Percentiles rank a stretch among this genome's conserved stretches.
Conservation (phyloP, 2,888 invertebrate genomes). For the Synergus japonicus region DNA sequence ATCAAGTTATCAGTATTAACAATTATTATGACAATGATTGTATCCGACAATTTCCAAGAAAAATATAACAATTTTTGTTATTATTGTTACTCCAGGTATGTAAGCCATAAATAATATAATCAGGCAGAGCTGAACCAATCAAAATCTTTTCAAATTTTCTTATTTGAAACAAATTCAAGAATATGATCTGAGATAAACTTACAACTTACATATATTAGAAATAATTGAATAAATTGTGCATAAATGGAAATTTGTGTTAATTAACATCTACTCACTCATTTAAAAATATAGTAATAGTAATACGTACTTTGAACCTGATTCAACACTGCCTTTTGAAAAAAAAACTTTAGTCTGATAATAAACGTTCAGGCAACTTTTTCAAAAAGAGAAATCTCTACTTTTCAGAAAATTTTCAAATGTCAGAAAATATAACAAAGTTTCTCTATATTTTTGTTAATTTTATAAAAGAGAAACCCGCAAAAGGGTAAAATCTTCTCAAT, state of each 20-base stretch:
- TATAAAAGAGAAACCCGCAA: no score
- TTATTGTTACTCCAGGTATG: conserved; percentile 59
- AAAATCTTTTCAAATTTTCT: not conserved
- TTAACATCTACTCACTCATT: conserved; percentile 21
- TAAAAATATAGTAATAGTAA: not conserved
- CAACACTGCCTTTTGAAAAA: conserved; percentile 21
- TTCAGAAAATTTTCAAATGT: not conserved
- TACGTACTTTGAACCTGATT: conserved; percentile 3
- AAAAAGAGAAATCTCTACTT: not conserved
- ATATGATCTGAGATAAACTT: not conserved
- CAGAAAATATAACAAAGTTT: no score
- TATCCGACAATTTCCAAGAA: conserved; percentile 56
- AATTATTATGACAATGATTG: conserved; percentile 58
- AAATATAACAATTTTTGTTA: conserved; percentile 60
- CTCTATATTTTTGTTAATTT: no score
- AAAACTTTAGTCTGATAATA: conserved; percentile 3
- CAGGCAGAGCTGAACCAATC: conserved; percentile 19
- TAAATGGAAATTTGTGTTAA: not conserved
- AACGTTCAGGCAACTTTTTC: not conserved
- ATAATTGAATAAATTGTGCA: not conserved
- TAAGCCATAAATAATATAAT: conserved; percentile 27
- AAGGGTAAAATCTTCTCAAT: not conserved
- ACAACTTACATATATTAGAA: not conserved
- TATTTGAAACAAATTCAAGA: not conserved
- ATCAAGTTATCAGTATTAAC: conserved; percentile 43